Evolutionary conservation across 1,140 invertebrate species (phyloP).

Genomic region (Euwallacea similis): DNA sequence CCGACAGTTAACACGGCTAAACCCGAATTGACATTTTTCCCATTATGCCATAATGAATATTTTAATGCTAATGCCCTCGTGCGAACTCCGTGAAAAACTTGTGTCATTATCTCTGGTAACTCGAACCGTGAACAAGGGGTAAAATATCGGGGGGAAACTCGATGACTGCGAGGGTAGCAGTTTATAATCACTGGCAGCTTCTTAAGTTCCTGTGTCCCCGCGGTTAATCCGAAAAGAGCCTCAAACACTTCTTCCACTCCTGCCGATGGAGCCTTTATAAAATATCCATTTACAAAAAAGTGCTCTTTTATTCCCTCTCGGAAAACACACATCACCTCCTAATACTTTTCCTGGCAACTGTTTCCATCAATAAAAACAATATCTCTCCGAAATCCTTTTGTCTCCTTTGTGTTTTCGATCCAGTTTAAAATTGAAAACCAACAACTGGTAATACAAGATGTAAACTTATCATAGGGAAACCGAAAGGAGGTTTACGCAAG

Average conservation of each 20-base stretch:
- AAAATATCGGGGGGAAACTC: not conserved
- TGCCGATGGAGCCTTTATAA: too few species aligned
- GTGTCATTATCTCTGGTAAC: not conserved
- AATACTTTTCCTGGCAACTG: too few species aligned
- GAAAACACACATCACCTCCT: too few species aligned
- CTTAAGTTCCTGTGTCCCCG: too few species aligned
- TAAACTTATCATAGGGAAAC: conserved; percentile 25
- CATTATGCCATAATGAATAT: not conserved
- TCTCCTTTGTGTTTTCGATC: conserved; percentile 21
- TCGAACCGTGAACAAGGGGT: conserved; percentile 1
- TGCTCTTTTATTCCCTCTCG: too few species aligned
- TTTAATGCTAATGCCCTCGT: conserved; percentile 2
- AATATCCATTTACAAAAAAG: too few species aligned
- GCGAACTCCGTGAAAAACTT: not conserved
- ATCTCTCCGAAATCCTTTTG: conserved; percentile 4
- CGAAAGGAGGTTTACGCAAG: conserved; percentile 12
- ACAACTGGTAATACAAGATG: conserved; percentile 29
- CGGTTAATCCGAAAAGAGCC: too few species aligned
- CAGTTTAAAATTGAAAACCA: conserved; percentile 35
- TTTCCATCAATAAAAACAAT: too few species aligned
- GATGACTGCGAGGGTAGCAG: not conserved
- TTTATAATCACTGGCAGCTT: not conserved
- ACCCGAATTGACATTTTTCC: not conserved
- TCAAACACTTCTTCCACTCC: too few species aligned
- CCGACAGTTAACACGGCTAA: not conserved